phyloP scores from a whole-genome alignment of 2,113 vertebrate species.

The Saimiri boliviensis region DNA sequence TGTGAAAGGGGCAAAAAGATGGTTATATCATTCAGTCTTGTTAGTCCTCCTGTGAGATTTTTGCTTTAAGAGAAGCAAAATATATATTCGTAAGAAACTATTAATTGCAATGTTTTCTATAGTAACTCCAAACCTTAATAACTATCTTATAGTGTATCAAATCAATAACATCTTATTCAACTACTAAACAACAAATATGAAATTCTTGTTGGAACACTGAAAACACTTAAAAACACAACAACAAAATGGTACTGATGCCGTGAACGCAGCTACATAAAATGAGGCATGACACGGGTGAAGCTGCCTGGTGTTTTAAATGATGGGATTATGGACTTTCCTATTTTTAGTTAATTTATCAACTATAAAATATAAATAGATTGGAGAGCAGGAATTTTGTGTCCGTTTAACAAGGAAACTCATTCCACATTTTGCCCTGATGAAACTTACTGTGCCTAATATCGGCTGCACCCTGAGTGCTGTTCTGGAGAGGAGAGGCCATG shows the following conservation, averaged over 20 bases:
- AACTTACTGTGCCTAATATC: not conserved
- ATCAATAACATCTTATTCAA: not conserved
- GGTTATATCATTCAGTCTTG: not conserved
- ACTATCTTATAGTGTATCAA: not conserved
- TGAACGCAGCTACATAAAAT: not conserved
- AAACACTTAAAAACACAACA: not conserved
- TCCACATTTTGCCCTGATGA: not conserved
- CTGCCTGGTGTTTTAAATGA: not conserved
- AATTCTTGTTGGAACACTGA: not conserved
- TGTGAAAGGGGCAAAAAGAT: not conserved
- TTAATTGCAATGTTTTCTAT: not conserved
- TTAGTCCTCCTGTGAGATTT: not conserved
- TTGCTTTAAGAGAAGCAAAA: not conserved
- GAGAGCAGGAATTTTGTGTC: not conserved
- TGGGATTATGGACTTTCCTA: not conserved
- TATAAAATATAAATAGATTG: not conserved
- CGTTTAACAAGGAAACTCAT: not conserved
- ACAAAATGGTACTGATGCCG: not conserved
- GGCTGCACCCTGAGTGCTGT: not conserved
- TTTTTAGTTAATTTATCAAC: not conserved
- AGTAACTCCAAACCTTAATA: not conserved
- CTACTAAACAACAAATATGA: not conserved
- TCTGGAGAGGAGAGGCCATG: not conserved
- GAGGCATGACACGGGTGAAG: rapidly evolving
- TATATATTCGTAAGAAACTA: not conserved